Conservation (phyloP, 2,797 vertebrate species). For the Coendou prehensilis region DNA sequence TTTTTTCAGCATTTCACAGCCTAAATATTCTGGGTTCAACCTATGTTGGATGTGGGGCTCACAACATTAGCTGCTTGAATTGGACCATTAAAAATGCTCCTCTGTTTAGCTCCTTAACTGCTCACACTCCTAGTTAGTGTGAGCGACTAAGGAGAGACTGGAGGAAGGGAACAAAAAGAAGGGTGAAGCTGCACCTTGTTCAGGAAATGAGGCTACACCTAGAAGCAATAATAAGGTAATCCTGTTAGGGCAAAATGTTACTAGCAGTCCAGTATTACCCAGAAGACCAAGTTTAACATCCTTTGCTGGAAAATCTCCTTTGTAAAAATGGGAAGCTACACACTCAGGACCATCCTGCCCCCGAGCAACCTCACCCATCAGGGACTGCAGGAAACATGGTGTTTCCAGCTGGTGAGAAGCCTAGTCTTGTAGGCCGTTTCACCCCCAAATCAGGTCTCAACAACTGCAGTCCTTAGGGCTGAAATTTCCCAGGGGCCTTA, state of each 20-base stretch:
- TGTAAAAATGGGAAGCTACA: not conserved
- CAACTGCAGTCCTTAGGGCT: not conserved
- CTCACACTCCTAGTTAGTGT: not conserved
- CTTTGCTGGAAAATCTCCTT: not conserved
- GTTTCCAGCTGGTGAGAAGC: not conserved
- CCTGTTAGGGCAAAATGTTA: not conserved
- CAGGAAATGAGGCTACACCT: not conserved
- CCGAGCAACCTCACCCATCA: fast-evolving
- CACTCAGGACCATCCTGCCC: fast-evolving
- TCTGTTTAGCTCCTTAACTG: not conserved
- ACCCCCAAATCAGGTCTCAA: not conserved
- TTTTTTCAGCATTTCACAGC: not conserved
- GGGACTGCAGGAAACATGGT: not conserved
- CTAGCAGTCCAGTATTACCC: not conserved
- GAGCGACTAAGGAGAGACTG: not conserved
- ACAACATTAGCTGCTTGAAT: not conserved
- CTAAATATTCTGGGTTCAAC: not conserved
- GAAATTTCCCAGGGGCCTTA: not conserved
- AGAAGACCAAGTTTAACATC: not conserved
- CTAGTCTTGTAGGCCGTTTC: not conserved
- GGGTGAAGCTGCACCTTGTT: not conserved
- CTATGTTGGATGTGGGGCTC: not conserved
- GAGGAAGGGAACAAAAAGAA: not conserved
- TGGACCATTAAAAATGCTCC: not conserved
- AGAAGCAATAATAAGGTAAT: not conserved